Evolutionary conservation across 2,113 vertebrate species (phyloP).

Genomic region (Mustela lutreola): DNA sequence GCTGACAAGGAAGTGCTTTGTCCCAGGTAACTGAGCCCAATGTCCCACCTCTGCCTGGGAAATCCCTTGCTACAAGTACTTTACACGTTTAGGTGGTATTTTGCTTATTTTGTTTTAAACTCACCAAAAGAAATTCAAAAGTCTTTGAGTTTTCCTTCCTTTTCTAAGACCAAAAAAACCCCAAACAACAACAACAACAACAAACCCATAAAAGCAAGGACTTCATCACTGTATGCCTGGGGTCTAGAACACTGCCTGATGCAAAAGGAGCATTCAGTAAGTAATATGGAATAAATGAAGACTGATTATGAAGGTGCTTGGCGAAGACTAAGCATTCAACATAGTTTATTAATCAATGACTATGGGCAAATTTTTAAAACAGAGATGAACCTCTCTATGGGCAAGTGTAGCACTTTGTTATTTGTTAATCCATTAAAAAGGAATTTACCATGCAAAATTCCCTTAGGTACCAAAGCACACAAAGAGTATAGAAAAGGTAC

Average conservation of each 20-base stretch:
- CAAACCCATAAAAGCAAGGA: not conserved
- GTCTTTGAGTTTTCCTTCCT: slow-evolving; percentile 50
- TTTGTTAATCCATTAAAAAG: not conserved
- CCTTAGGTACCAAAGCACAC: not conserved
- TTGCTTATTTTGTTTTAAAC: slow-evolving; percentile 53
- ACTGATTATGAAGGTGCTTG: not conserved
- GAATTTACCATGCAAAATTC: not conserved
- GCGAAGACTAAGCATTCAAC: not conserved
- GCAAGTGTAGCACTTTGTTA: not conserved
- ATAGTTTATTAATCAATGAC: not conserved
- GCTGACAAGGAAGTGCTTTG: not conserved
- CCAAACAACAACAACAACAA: not conserved
- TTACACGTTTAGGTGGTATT: not conserved
- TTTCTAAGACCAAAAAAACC: not conserved
- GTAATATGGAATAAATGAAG: not conserved
- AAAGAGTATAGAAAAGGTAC: not conserved
- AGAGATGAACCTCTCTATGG: not conserved
- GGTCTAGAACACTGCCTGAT: not conserved
- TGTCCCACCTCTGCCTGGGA: not conserved
- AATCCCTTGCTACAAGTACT: not conserved
- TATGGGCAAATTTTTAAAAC: not conserved
- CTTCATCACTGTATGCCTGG: not conserved
- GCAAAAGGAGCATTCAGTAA: not conserved
- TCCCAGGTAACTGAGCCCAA: not conserved
- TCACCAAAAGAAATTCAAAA: not conserved